These are phyloP conservation scores for Typhlichthys subterraneus DNA, from an alignment of 2,797 vertebrate genomes.

Conservation along the genomic window DNA sequence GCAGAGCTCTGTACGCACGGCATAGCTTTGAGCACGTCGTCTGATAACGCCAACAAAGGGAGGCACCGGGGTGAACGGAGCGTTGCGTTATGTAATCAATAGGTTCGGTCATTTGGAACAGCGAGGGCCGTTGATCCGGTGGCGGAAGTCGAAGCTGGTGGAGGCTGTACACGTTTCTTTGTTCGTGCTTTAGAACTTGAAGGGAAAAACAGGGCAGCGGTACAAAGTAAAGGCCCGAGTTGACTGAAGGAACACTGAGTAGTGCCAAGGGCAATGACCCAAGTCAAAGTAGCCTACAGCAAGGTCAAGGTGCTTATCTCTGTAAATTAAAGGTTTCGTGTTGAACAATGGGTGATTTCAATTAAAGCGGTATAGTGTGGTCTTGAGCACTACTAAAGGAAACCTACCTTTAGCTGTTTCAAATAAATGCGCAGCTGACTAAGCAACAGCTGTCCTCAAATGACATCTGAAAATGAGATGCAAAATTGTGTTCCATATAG, in stretches of 20 bases:
- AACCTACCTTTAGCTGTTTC: conserved; percentile 40
- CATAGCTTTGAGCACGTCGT: conserved; percentile 45
- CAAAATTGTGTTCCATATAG: too few relatives aligned
- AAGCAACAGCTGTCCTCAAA: conserved; percentile 19
- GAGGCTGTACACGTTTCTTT: conserved; percentile 63
- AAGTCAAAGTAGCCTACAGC: conserved; percentile 48
- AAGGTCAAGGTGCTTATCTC: conserved; percentile 73
- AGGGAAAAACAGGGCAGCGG: conserved; percentile 29
- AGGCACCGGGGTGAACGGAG: conserved; percentile 60
- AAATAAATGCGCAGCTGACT: conserved; percentile 20
- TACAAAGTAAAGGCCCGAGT: conserved; percentile 21
- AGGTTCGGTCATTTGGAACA: conserved; percentile 71
- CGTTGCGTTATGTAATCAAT: conserved; percentile 78
- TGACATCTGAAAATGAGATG: too few relatives aligned
- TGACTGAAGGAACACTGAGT: conserved; percentile 54
- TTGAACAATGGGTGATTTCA: conserved; percentile 74
- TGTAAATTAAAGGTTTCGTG: conserved; percentile 75
- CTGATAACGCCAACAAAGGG: conserved; percentile 65
- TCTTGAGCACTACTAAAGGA: conserved; percentile 44
- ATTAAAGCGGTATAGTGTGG: conserved; percentile 53
- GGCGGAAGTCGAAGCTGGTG: conserved; percentile 62
- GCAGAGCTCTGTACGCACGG: conserved; percentile 37
- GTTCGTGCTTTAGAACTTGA: conserved; percentile 41
- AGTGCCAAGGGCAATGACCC: conserved; percentile 56
- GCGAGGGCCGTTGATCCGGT: conserved; percentile 68